These are phyloP conservation scores for Sebastes flavidus DNA, from an alignment of 2,797 vertebrate genomes.

Conservation along the genomic window DNA sequence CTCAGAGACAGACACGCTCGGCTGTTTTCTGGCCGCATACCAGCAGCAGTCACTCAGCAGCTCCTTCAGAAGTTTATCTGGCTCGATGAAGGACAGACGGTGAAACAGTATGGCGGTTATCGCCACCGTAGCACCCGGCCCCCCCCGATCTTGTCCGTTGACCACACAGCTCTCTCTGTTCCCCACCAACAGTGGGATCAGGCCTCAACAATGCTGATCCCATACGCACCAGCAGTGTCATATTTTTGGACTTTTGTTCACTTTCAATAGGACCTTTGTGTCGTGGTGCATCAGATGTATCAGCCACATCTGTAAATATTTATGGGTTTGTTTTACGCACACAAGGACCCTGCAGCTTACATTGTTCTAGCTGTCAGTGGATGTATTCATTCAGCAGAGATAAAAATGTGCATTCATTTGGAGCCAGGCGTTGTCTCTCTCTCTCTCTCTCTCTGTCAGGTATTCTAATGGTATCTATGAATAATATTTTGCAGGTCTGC, in stretches of 20 bases:
- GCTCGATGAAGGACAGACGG: conserved; percentile 77
- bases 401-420: conserved; percentile 66
- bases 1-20: conserved; percentile 78
- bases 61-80: conserved; percentile 83
- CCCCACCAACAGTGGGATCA: conserved; percentile 59
- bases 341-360: conserved; percentile 63
- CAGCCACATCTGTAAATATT: conserved; percentile 78
- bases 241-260: conserved; percentile 69
- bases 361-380: conserved; percentile 66
- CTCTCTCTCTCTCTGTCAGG: conserved; percentile 46
- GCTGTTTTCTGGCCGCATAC: conserved; percentile 82
- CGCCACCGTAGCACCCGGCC: conserved; percentile 61
- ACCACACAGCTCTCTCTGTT: conserved; percentile 81
- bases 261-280: conserved; percentile 71
- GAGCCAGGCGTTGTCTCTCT: conserved; percentile 30
- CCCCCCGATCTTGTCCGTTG: conserved; percentile 40
- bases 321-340: conserved; percentile 75
- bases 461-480: conserved; percentile 77
- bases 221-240: conserved; percentile 63
- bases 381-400: conserved; percentile 59
- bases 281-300: conserved; percentile 67
- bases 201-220: conserved; percentile 63
- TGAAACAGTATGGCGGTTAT: conserved; percentile 79
- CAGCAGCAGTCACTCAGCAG: conserved; percentile 83
- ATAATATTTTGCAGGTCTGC: conserved; percentile 91